Evolutionary conservation across 2,113 vertebrate species (phyloP), one percentile per base, ranked within the genome.

Genomic region (Carlito syrichta): DNA sequence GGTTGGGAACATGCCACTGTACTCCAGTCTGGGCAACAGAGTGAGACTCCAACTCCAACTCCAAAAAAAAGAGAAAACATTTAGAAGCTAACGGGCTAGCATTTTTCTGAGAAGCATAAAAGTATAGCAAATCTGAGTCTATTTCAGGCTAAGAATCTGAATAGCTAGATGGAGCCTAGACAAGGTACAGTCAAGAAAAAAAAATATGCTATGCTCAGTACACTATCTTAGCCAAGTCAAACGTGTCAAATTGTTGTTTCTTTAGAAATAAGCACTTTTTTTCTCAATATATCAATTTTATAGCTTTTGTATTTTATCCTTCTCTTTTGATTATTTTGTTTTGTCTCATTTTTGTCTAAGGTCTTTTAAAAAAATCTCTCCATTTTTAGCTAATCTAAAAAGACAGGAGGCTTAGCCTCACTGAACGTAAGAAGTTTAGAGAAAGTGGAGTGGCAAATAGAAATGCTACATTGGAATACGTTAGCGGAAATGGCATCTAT

Each of bases 301-400:
- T 58, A 69, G 10, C 30, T 86, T 96, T 85, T 56, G 13, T 71
- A 74, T 77, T 76, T 60, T 81, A 43, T 9, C 27, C 22, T 78
- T 85, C 63, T 86, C 52, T 86, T 93, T 93, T 89, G 73, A 85
- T 84, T 32, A 74, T 89, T 82, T 79, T 83, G 60, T 20, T 71
- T 83, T 90, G 40, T 56, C 56, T 89, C 30, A 17, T 27, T 60
- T 58, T 91, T 68, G 30, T 27, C 50, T 86, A 86, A 20, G 1
- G 45, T 45, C 1, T 58, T 78, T 91, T 58, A 19, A 3, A 8
- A 91, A 95, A 91, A 38, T 52, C 0, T 82, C 19, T 69, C 2
- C 2, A 35, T 54, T 95, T 87, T 48, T 14, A 78, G 25, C 30
- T 86, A 35, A 69, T 82, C 68, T 88, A 30, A 66, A 96, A 86